A percentile compares a stretch with the other conserved stretches of the same genome.
phyloP scores from a whole-genome alignment of 2,797 vertebrate species.

The Columba guinea region DNA sequence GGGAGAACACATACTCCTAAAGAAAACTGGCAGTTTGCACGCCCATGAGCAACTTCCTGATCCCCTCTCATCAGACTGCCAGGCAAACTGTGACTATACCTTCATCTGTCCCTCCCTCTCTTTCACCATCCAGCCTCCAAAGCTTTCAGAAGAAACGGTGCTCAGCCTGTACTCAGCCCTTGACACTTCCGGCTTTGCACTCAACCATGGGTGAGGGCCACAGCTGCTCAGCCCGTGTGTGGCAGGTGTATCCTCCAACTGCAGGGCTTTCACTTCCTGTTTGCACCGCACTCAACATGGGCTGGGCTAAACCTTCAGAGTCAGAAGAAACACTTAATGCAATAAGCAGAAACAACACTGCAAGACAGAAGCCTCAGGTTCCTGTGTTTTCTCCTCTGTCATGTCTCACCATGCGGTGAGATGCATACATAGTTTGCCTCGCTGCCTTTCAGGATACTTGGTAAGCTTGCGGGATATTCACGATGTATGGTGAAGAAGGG shows the following conservation, averaged over 20 bases:
- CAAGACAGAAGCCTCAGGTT: conserved; percentile 9
- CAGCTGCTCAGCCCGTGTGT: conserved; percentile 34
- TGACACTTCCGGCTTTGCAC: not conserved
- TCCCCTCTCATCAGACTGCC: conserved; percentile 1
- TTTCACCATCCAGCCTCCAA: not conserved
- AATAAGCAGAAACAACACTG: not conserved
- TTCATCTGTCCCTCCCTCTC: not conserved
- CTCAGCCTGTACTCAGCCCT: not conserved
- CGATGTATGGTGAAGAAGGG: not conserved
- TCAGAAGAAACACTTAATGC: conserved; percentile 10
- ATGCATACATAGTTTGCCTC: not conserved
- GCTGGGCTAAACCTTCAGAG: conserved; percentile 25
- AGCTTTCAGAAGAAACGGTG: not conserved
- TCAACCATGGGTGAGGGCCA: conserved; percentile 24
- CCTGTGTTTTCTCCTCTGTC: not conserved
- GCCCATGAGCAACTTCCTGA: not conserved
- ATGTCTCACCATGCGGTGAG: not conserved
- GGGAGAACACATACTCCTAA: not conserved
- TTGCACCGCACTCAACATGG: conserved; percentile 41
- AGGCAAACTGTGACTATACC: conserved; percentile 33
- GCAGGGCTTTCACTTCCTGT: conserved; percentile 68
- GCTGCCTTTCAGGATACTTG: not conserved
- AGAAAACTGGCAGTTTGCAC: not conserved
- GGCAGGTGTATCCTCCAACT: conserved; percentile 73
- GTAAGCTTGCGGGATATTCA: not conserved